phyloP scores from a whole-genome alignment of 2,888 invertebrate species.

The Eurois occulta region DNA sequence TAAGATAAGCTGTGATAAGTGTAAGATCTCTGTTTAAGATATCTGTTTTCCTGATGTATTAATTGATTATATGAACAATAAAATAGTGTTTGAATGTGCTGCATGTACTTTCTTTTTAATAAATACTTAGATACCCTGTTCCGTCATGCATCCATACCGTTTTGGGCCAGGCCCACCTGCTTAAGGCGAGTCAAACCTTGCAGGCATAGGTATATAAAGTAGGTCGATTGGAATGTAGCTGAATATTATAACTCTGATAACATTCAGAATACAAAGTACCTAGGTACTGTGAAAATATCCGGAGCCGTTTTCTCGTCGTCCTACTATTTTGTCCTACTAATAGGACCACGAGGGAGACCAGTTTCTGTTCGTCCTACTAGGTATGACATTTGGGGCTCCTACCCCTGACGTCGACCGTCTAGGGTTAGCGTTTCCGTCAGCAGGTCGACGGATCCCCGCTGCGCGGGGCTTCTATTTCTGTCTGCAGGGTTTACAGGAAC shows the following conservation, averaged over 20 bases:
- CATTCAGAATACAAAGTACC: too few relatives aligned
- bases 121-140: neutral
- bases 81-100: neutral
- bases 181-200: neutral
- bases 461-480: too few relatives aligned
- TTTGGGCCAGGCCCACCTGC: neutral
- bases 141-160: neutral
- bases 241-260: neutral
- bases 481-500: too few relatives aligned
- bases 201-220: neutral
- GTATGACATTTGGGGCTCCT: too few relatives aligned
- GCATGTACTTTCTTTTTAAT: neutral
- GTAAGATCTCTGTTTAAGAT: neutral
- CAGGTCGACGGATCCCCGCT: too few relatives aligned
- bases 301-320: too few relatives aligned
- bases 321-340: too few relatives aligned
- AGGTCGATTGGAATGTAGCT: neutral
- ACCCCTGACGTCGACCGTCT: too few relatives aligned
- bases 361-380: too few relatives aligned
- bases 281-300: neutral
- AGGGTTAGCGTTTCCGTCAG: too few relatives aligned
- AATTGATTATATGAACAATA: neutral
- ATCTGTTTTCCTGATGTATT: neutral
- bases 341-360: too few relatives aligned
- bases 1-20: neutral